Evolutionary conservation across 2,797 vertebrate genomes (phyloP).

Genomic region (Acomys russatus): DNA sequence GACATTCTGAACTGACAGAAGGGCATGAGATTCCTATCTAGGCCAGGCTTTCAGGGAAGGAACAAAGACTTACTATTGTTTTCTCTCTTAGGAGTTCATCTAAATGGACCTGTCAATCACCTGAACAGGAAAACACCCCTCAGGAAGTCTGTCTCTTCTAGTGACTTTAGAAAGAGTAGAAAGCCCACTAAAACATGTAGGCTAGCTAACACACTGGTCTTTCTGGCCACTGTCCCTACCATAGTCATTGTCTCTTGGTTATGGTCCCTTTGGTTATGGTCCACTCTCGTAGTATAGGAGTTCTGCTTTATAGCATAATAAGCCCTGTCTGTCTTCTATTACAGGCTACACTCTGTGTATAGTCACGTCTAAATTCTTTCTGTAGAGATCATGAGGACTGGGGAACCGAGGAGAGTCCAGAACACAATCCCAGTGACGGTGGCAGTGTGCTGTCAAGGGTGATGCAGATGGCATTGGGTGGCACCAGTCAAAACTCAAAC

Average conservation of each 20-base stretch:
- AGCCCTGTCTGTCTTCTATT: background rate
- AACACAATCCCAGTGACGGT: background rate
- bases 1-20: constrained; percentile 16
- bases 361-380: background rate
- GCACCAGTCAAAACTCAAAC: background rate
- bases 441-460: background rate
- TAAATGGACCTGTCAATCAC: background rate
- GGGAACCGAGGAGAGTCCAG: background rate
- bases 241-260: background rate
- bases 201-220: background rate
- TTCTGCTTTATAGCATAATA: background rate
- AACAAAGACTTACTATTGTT: background rate
- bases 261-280: background rate
- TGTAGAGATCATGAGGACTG: background rate
- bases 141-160: background rate
- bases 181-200: background rate
- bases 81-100: background rate
- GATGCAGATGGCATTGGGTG: background rate
- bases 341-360: background rate
- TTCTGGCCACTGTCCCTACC: background rate
- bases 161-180: background rate
- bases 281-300: background rate
- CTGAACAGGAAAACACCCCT: background rate
- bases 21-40: background rate
- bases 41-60: background rate